Base-by-base conservation (phyloP, 2,888 invertebrate species). In the Nemoura dubitans region DNA sequence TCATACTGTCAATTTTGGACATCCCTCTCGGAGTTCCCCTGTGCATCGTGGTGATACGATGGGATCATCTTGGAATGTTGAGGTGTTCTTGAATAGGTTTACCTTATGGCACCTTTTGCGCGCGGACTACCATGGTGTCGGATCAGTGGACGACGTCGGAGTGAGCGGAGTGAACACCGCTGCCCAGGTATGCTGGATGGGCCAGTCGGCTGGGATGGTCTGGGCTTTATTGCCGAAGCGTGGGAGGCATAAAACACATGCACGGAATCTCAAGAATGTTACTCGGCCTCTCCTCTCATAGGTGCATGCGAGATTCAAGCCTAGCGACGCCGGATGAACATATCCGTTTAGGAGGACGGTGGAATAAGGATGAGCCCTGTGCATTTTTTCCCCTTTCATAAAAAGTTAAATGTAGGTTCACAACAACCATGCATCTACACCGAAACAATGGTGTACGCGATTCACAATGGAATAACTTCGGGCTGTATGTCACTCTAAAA, bases 211-310 rank as follows among this genome's bases (percentile, higher is more conserved):
- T 59, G 59, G 59, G 59, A 59, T 21, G 59, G 59, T 59, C 14
- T 59, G 16, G 59, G 14, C 59, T 59, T 59, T 59, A 59, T 59
- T 59, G 59, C 59, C 59, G 59, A 36, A 21, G 59, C 59, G 59
- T 1, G 59, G 59, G 59, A 59, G 59, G 59, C 59, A 59, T 59
- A 21, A 59, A 59, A 59, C 59, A 59, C 59, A 59, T 59, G 59
- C 59, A 59, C 21, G 59, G 59, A 59, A 59, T 59, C 59, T 59
- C 59, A 59, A 59, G 59, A 59, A 59, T 59, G 59, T 59, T 59
- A 59, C 59, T 21, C 16, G 59, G 21, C 59, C 59, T 59, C 59
- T 59, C 59, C 59, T 59, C 59, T 59, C 59, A 21, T 59, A 7
- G 59, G 59, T 59, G 59, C 14, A 59, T 14, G 59, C 14, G 59